Base-by-base conservation (phyloP, 2,113 vertebrate species). In the Hypanus sabinus region DNA sequence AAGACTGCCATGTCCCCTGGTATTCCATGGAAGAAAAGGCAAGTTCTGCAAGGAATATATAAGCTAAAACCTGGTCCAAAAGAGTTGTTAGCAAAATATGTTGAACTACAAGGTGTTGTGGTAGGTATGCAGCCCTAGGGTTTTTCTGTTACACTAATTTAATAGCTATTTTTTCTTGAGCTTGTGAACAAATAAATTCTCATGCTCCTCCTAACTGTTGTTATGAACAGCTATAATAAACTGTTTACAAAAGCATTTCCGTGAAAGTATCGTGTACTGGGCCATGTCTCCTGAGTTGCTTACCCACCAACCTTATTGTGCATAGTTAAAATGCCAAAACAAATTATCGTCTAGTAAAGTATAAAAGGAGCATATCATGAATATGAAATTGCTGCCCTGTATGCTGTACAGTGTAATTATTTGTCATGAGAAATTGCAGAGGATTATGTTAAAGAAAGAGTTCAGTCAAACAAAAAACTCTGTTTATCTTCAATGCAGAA, bases 401-500 rank as follows among this genome's bases (percentile, higher is more conserved):
- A 65, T 90, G 65, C 60, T 33, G n/a, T 65, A 20, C 87, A 65
- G 85, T 62, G 87, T 38, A 91, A 91, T 68, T 75, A 73, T 38
- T 93, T 71, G 83, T 93, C 22, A 73, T 38, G 22, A 73, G 36
- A 73, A 14, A 46, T 93, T 75, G 22, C 68, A 73, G 71, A 38
- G 71, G 22, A 55, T 55, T 93, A 73, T 55, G 46, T 46, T 73
- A 73, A 93, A 93, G 71, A 73, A 87, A 87, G 68, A 24, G 36
- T 24, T 12, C 27, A 73, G 36, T 93, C 71, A 70, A 27, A 93
- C 24, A 55, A 46, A 93, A 91, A 93, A 24, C 36, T 22, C 38
- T 73, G 70, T 73, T 93, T 93, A 93, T 93, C 36, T 93, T 73
- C 55, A 73, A 71, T 73, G 22, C 91, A 93, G 33, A 36, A 93